phyloP scores from a whole-genome alignment of 2,113 vertebrate species.

The Cavia porcellus region DNA sequence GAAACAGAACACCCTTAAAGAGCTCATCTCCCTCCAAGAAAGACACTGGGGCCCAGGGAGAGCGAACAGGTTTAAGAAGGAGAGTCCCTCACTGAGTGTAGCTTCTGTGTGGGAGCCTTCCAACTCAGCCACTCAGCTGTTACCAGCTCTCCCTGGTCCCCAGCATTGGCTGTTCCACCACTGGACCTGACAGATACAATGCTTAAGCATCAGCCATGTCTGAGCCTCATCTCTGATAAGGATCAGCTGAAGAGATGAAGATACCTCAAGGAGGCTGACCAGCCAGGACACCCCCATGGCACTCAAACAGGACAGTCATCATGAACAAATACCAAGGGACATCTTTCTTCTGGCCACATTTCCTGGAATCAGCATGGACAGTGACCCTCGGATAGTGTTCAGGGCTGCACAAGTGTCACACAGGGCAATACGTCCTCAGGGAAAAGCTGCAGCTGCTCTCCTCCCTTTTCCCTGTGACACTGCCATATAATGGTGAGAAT shows the following conservation, averaged over 20 bases:
- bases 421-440: neutral
- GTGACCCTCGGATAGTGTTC: neutral
- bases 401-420: neutral
- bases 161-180: neutral
- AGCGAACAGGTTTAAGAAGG: neutral
- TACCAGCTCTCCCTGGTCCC: neutral
- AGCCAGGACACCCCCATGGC: neutral
- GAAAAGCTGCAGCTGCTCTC: no score
- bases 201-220: no score
- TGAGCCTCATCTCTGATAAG: neutral
- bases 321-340: neutral
- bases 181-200: rapidly evolving
- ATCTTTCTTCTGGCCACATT: neutral
- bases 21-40: neutral
- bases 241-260: neutral
- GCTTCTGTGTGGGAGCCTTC: neutral
- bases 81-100: neutral
- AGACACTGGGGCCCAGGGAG: neutral
- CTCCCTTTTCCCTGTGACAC: neutral
- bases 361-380: neutral
- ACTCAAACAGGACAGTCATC: neutral
- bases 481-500: neutral
- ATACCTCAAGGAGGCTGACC: neutral
- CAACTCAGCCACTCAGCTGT: neutral
- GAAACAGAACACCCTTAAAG: neutral